These are phyloP conservation scores for Apoderus coryli DNA, from an alignment of 2,888 invertebrate species.

Conservation along the genomic window DNA sequence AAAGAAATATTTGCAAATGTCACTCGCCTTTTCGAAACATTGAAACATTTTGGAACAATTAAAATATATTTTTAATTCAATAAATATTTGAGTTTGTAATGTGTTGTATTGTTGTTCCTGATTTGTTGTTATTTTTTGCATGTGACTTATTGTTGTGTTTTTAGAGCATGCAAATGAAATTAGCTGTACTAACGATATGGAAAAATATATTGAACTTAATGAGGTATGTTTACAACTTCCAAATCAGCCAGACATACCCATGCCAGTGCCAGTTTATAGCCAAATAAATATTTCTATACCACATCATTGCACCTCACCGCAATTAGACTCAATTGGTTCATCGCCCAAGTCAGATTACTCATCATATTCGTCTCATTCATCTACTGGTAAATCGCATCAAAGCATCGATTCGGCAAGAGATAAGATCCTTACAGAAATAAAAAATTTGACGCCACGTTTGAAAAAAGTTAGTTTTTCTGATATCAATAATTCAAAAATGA, in stretches of 20 bases:
- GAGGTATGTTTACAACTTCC: slow-evolving; percentile 19
- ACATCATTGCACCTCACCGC: slow-evolving; percentile 17
- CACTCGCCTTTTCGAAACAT: too few relatives aligned
- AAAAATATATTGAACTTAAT: slow-evolving; percentile 19
- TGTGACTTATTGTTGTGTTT: slow-evolving; percentile 15
- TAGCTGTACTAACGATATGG: slow-evolving; percentile 17
- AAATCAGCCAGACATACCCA: slow-evolving; percentile 15
- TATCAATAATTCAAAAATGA: slow-evolving; percentile 19
- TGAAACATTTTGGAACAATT: too few relatives aligned
- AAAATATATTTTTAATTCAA: too few relatives aligned
- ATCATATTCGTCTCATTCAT: slow-evolving; percentile 22
- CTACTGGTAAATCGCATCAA: slow-evolving; percentile 14
- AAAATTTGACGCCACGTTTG: slow-evolving; percentile 17
- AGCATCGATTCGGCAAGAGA: slow-evolving; percentile 19
- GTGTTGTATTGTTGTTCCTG: slow-evolving; percentile 10
- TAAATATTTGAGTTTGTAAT: too few relatives aligned
- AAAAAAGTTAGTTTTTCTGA: slow-evolving; percentile 18
- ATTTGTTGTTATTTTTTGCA: slow-evolving; percentile 14
- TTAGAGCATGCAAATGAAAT: slow-evolving; percentile 27
- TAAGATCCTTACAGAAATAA: slow-evolving; percentile 20
- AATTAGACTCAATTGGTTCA: slow-evolving; percentile 23
- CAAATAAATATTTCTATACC: slow-evolving; percentile 24
- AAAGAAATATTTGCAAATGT: too few relatives aligned
- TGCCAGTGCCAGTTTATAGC: slow-evolving; percentile 21
- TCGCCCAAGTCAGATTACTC: slow-evolving; percentile 24